Evolutionary conservation across 2,888 invertebrate genomes (phyloP), one percentile per base, ranked within the genome.

Genomic region (Rhimphoctona megacephalus): DNA sequence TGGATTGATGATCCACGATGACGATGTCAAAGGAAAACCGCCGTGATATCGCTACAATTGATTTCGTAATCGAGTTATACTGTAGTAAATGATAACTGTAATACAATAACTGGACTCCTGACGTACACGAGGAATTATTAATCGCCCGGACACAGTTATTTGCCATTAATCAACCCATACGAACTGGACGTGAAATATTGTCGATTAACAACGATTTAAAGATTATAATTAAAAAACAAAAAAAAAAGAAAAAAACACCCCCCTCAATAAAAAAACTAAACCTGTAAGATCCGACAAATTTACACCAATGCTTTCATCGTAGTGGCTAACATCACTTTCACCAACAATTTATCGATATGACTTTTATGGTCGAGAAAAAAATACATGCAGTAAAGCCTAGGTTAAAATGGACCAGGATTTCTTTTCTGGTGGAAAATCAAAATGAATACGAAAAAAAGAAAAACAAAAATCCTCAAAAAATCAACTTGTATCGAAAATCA

Each of bases 11-110:
- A 57, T 76, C 67, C n/a, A 67, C 25, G 67, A 79, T 80, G 64
- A 84, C 76, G 19, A 70, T 8, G 74, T 49, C 43, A 43, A 74
- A 70, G n/a, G 39, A 61, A 85, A 36, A 43, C 11, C 14, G 46
- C 22, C 9, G 36, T 30, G 22, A 46, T 66, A 66, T 67, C 61
- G 61, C 52, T 52, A 66, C 85, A 64, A 77, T 81, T 77, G 43
- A 77, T 85, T 85, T 81, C 52, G 64, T 80, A 80, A 84, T 80
- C 70, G 61, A 70, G 30, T 80, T 80, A 52, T n/a, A 61, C 57
- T 43, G 22, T 69, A 57, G 22, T 54, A 8, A 46, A 73, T 17
- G 33, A 33, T 43, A 19, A 46, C 57, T 79, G 64, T n/a, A 52
- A 49, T 33, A 49, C 49, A 70, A 70, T 46, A 70, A 70, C 30